Percentiles rank a stretch among this genome's conserved stretches.
Evolutionary conservation across 1,140 invertebrate genomes (phyloP).

Genomic region (Leptoteleia sp.): DNA sequence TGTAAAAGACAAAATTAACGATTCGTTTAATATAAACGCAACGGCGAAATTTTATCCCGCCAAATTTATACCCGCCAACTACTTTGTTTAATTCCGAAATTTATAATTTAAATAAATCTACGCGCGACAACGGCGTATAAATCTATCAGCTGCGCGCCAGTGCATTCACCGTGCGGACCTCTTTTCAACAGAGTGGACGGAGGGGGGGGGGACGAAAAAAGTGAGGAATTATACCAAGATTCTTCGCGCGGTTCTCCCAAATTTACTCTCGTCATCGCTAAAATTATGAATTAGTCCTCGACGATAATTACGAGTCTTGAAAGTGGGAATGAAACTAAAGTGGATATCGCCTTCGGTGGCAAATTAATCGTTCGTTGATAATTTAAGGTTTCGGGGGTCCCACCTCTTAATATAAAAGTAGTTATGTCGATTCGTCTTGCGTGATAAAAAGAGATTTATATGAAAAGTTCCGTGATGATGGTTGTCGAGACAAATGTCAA

Average conservation of each 20-base stretch:
- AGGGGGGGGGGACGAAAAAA: no score
- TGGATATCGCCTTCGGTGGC: neutral
- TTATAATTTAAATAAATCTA: conserved; percentile 13
- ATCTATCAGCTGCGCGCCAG: conserved; percentile 18
- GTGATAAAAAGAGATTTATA: conserved; percentile 22
- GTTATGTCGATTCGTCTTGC: conserved; percentile 32
- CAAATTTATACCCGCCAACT: conserved; percentile 37
- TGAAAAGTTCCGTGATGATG: conserved; percentile 18
- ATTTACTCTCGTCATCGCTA: conserved; percentile 48
- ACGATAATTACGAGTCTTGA: neutral
- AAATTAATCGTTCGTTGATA: no score
- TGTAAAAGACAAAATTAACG: conserved; percentile 20
- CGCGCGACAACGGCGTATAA: conserved; percentile 10
- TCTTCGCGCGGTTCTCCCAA: conserved; percentile 20
- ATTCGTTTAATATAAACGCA: conserved; percentile 4
- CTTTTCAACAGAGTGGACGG: no score
- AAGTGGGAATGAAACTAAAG: no score
- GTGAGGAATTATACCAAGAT: conserved; percentile 5
- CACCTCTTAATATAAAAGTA: conserved; percentile 15
- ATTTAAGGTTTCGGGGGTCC: no score
- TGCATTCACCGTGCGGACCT: neutral
- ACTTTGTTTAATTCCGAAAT: conserved; percentile 37
- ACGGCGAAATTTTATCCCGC: neutral
- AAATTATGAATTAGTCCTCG: conserved; percentile 32
- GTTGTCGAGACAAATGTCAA: conserved; percentile 17